Evolutionary conservation across 2,888 invertebrate species (phyloP).

Genomic region (Conomelus anceps): DNA sequence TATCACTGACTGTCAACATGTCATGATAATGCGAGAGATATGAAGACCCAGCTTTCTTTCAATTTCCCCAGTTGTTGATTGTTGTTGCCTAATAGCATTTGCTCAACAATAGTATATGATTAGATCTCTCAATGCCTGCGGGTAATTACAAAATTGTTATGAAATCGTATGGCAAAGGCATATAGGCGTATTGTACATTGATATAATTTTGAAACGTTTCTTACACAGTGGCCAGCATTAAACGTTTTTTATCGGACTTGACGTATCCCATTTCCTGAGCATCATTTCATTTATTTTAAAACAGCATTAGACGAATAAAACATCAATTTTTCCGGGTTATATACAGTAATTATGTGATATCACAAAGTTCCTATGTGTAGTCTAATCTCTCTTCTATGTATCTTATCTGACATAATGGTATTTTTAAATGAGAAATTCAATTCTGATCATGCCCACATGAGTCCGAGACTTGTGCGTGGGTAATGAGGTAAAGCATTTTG

Average conservation of each 20-base stretch:
- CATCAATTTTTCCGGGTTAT: too few species aligned
- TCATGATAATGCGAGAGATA: neutral
- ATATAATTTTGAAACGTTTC: neutral
- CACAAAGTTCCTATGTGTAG: too few species aligned
- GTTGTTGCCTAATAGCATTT: neutral
- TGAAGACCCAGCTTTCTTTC: neutral
- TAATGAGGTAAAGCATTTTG: too few species aligned
- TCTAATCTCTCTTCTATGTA: too few species aligned
- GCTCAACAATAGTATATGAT: neutral
- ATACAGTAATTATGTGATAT: too few species aligned
- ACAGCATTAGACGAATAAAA: too few species aligned
- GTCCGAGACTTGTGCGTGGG: too few species aligned
- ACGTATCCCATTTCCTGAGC: neutral
- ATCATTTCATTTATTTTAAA: too few species aligned
- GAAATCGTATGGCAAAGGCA: neutral
- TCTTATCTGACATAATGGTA: too few species aligned
- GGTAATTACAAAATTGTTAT: neutral
- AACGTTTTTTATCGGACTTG: neutral
- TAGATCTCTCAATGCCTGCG: neutral
- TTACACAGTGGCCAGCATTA: neutral
- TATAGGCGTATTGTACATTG: neutral
- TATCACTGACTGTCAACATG: neutral
- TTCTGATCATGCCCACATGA: too few species aligned
- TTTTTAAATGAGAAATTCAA: too few species aligned
- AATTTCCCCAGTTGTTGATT: neutral